Conservation (phyloP, 2,797 vertebrate genomes). For the Menidia menidia region DNA sequence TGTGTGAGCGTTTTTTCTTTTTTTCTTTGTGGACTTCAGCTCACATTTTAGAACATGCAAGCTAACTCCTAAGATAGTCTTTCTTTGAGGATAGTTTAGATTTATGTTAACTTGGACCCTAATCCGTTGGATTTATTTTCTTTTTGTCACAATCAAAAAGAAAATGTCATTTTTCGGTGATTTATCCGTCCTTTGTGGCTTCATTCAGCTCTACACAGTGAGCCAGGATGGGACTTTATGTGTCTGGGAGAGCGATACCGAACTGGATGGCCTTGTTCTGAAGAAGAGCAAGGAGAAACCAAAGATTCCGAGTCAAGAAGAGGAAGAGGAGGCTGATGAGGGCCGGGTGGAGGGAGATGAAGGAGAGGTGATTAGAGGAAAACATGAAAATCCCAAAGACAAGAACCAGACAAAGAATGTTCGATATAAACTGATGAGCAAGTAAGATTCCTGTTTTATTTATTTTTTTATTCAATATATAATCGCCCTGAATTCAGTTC, state of each 20-base stretch:
- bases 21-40: no score
- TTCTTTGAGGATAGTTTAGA: no score
- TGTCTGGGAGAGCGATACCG: slow-evolving; percentile 93
- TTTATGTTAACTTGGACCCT: no score
- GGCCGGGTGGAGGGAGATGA: slow-evolving; percentile 66
- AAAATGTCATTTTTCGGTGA: neutral
- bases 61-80: no score
- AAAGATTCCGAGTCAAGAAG: slow-evolving; percentile 18
- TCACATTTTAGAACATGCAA: no score
- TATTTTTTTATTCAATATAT: neutral
- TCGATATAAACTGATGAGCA: slow-evolving; percentile 86
- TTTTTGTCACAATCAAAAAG: no score
- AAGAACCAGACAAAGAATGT: slow-evolving; percentile 83
- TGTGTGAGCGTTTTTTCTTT: no score
- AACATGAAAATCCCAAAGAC: slow-evolving; percentile 70
- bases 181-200: neutral
- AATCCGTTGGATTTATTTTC: no score
- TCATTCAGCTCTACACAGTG: slow-evolving; percentile 90
- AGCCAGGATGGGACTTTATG: slow-evolving; percentile 93
- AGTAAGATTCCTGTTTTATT: slow-evolving; percentile 79
- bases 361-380: slow-evolving; percentile 87
- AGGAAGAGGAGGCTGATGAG: slow-evolving; percentile 51
- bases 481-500: no score
- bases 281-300: slow-evolving; percentile 46
- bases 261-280: slow-evolving; percentile 83